Evolutionary conservation across 2,113 vertebrate species (phyloP).

Genomic region (Anas platyrhynchos): DNA sequence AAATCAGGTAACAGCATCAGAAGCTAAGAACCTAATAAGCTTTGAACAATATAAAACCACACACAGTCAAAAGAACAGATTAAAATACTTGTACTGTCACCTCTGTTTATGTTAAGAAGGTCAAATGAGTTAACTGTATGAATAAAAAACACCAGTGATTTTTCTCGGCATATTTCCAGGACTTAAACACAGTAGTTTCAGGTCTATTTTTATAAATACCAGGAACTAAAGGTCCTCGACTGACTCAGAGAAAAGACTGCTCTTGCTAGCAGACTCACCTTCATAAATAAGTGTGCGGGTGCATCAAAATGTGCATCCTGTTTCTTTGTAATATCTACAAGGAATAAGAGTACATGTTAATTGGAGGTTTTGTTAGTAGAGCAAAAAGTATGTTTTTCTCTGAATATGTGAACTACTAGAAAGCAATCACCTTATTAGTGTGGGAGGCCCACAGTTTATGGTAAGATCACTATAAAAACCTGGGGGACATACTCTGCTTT

Average conservation of each 20-base stretch:
- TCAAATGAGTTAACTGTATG: not conserved
- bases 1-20: constrained; percentile 55
- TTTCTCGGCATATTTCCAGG: not conserved
- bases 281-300: constrained; percentile 90
- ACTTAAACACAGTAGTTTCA: not conserved
- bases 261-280: constrained; percentile 81
- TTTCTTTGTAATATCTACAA: constrained; percentile 93
- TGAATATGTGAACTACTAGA: not conserved
- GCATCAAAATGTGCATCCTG: constrained; percentile 93
- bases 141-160: not conserved
- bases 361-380: constrained; percentile 53
- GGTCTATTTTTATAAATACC: not conserved
- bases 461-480: not conserved
- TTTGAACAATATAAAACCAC: not conserved
- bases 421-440: not conserved
- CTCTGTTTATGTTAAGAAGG: not conserved
- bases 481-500: not conserved
- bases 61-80: not conserved
- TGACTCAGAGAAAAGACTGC: not conserved
- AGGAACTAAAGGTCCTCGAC: constrained; percentile 15
- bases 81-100: not conserved
- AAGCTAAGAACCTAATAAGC: not conserved
- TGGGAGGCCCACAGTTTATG: not conserved
- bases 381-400: not conserved
- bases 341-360: constrained; percentile 45